Base-by-base conservation (phyloP, 2,797 vertebrate genomes). In the Eulemur rubriventer region DNA sequence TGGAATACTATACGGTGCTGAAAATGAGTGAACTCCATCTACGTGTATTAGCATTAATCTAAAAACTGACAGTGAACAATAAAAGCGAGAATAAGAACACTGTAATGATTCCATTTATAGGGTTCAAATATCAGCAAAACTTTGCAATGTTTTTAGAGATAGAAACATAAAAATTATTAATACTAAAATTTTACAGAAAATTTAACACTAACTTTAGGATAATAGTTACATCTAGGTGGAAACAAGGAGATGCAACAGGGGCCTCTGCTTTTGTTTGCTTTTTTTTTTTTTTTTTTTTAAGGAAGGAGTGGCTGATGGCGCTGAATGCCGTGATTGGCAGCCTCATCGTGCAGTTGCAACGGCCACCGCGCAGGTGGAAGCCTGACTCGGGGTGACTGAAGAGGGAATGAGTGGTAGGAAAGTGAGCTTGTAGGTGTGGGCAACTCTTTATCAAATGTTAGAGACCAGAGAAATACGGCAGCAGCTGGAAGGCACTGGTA, bases 61-160 rank as follows among this genome's bases (percentile, higher is more conserved):
- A 59, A 59, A 59, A 59, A 26, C 57, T 59, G 57, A 59, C 24
- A 59, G 24, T 52, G 9, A 88, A 59, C 43, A 72, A 65, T 48
- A 73, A 79, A 84, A 75, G 28, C 26, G 81, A 75, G 76, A 69
- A 26, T 18, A 91, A 55, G 52, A 75, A 46, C 61, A 59, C 30
- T 57, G 84, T 43, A 4, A 72, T 30, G 61, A 50, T 81, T 79
- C 55, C 35, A 93, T 82, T 59, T 55, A 78, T 10, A 57, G 35
- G 7, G 43, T 82, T 61, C n/a, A 81, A 85, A 95, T 94, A 69
- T 28, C 30, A 20, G 38, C 28, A 94, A 94, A 83, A 92, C 16
- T 38, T 70, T 52, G 7, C 14, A 33, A n/a, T 30, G 61, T 24
- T 75, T 84, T 94, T 83, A 82, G 52, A n/a, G n/a, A 43, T 2